These are phyloP conservation scores for Chrysoperla carnea DNA, from an alignment of 1,140 invertebrate genomes.

Conservation along the genomic window DNA sequence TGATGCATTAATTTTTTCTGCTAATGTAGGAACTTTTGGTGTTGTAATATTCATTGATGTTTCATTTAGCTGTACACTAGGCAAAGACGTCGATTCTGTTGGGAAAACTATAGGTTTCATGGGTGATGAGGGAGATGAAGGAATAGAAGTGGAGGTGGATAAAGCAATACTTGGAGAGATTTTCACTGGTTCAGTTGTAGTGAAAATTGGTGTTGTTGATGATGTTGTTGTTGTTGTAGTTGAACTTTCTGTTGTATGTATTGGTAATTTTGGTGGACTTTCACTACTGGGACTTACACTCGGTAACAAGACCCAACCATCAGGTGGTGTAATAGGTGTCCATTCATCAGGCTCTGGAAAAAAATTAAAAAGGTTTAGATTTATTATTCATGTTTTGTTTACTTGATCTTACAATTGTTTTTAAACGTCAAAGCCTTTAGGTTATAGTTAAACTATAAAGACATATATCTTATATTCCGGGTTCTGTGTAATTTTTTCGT, in stretches of 20 bases:
- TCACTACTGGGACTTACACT: slow-evolving; percentile 11
- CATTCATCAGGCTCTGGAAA: slow-evolving; percentile 25
- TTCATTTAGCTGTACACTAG: background rate
- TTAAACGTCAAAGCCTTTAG: too few species aligned
- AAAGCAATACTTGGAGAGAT: slow-evolving; percentile 3
- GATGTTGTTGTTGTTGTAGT: slow-evolving; percentile 9
- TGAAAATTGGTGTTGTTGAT: background rate
- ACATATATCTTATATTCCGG: too few species aligned
- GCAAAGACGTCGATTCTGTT: slow-evolving; percentile 10
- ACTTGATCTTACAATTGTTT: too few species aligned
- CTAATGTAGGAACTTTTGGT: slow-evolving; percentile 11
- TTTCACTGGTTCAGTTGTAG: background rate
- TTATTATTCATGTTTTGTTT: too few species aligned
- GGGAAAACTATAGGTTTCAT: slow-evolving; percentile 3
- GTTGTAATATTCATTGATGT: slow-evolving; percentile 2
- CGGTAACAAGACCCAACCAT: slow-evolving; percentile 41
- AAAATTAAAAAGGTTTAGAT: slow-evolving; percentile 5
- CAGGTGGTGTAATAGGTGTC: slow-evolving; percentile 36
- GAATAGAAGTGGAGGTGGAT: slow-evolving; percentile 3
- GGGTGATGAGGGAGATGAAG: slow-evolving; percentile 3
- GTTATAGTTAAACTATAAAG: too few species aligned
- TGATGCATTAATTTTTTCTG: slow-evolving; percentile 9
- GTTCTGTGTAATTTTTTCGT: too few species aligned
- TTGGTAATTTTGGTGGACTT: slow-evolving; percentile 9
- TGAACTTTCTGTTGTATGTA: slow-evolving; percentile 4